Evolutionary conservation across 1,140 invertebrate species (phyloP).

Genomic region (Heliothis subflexa): DNA sequence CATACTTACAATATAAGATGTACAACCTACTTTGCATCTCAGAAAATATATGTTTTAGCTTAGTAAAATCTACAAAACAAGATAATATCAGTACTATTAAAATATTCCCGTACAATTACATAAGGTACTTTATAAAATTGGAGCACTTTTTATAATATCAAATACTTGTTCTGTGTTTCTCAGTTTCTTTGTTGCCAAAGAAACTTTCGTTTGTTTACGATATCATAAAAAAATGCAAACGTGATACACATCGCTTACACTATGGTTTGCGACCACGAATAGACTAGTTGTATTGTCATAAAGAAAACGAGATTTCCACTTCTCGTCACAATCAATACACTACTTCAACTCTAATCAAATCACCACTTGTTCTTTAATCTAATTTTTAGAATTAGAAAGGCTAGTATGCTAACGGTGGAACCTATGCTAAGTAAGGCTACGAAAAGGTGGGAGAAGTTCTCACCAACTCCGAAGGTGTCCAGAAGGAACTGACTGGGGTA

Average conservation of each 20-base stretch:
- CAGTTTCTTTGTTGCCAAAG: background rate
- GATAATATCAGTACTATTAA: background rate
- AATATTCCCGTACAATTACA: background rate
- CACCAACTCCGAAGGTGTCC: conserved; percentile 91
- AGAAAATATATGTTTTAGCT: background rate
- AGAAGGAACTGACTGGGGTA: conserved; percentile 90
- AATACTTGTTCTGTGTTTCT: background rate
- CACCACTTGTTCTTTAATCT: conserved; percentile 87
- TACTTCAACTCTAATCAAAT: conserved; percentile 11
- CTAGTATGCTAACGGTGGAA: conserved; percentile 87
- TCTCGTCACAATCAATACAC: background rate
- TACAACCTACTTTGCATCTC: conserved; percentile 4
- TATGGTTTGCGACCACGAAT: background rate
- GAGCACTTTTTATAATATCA: background rate
- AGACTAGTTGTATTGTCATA: conserved; percentile 35
- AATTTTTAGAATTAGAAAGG: conserved; percentile 90
- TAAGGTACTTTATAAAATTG: background rate
- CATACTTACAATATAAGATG: background rate
- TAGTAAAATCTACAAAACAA: too few species aligned
- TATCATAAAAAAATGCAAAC: conserved; percentile 32
- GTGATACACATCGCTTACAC: background rate
- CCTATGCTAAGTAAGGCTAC: conserved; percentile 88
- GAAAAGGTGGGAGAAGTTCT: conserved; percentile 87
- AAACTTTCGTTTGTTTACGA: conserved; percentile 4
- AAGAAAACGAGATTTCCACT: conserved; percentile 36